These are phyloP conservation scores for Zaprionus bogoriensis DNA, from an alignment of 2,888 invertebrate species.

Conservation along the genomic window DNA sequence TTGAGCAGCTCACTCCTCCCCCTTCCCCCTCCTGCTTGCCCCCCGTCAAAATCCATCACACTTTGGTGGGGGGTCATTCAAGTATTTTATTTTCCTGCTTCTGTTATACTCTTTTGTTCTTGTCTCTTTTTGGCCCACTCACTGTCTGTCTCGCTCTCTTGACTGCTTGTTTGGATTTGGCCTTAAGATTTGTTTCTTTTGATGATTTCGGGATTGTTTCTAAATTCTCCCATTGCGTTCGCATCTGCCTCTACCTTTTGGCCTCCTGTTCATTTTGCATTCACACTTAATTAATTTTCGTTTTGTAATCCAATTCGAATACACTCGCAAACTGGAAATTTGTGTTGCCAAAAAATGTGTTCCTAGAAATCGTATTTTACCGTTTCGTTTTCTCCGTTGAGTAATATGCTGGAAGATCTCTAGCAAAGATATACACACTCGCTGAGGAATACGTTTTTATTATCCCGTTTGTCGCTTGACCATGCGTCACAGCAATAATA, in stretches of 20 bases:
- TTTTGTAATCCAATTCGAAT: slow-evolving; percentile 53
- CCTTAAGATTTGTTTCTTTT: slow-evolving; percentile 43
- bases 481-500: slow-evolving; percentile 48
- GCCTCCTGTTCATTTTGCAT: slow-evolving; percentile 54
- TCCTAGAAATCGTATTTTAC: slow-evolving; percentile 24
- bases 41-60: slow-evolving; percentile 18
- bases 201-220: slow-evolving; percentile 43
- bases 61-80: slow-evolving; percentile 58
- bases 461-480: slow-evolving; percentile 44
- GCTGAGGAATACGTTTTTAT: slow-evolving; percentile 63
- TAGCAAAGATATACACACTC: slow-evolving; percentile 32
- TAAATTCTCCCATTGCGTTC: slow-evolving; percentile 6
- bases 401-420: slow-evolving; percentile 17
- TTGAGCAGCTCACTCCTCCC: slow-evolving; percentile 44
- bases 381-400: slow-evolving; percentile 2
- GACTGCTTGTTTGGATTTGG: slow-evolving; percentile 17
- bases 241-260: slow-evolving; percentile 2
- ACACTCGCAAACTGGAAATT: slow-evolving; percentile 27
- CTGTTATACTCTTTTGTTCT: slow-evolving; percentile 7
- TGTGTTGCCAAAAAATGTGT: slow-evolving; percentile 25
- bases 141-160: not conserved
- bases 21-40: no score
- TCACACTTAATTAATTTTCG: slow-evolving; percentile 62
- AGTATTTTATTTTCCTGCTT: slow-evolving; percentile 8
- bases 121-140: not conserved